Evolutionary conservation across 2,113 vertebrate species (phyloP).

Genomic region (Theristicus caerulescens): DNA sequence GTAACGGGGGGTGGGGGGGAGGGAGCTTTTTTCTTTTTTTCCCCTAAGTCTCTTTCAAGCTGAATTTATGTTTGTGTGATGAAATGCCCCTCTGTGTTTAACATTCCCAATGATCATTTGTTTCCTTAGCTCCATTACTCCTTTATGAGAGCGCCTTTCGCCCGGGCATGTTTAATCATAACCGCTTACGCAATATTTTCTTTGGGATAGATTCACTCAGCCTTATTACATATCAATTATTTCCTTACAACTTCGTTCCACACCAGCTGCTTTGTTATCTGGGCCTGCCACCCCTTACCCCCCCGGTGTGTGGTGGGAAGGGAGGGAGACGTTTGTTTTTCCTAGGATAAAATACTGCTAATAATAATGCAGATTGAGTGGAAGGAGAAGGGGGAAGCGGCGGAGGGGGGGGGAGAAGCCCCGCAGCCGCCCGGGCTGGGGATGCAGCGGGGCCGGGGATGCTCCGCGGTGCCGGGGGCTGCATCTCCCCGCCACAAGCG

Average conservation of each 20-base stretch:
- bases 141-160: slow-evolving; percentile 59
- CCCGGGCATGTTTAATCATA: slow-evolving; percentile 65
- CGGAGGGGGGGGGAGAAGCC: not conserved
- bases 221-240: slow-evolving; percentile 68
- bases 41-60: slow-evolving; percentile 43
- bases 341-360: slow-evolving; percentile 53
- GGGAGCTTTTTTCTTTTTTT: not conserved
- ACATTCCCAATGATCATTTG: slow-evolving; percentile 66
- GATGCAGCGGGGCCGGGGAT: not conserved
- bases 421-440: not conserved
- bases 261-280: slow-evolving; percentile 71
- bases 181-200: slow-evolving; percentile 75
- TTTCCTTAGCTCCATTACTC: slow-evolving; percentile 65
- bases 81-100: slow-evolving; percentile 70
- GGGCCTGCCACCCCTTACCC: slow-evolving; percentile 25
- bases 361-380: slow-evolving; percentile 39
- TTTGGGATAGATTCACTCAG: slow-evolving; percentile 70
- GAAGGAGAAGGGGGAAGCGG: not conserved
- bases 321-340: slow-evolving; percentile 60
- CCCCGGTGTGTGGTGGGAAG: slow-evolving; percentile 10
- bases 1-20: not conserved
- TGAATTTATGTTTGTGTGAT: slow-evolving; percentile 67
- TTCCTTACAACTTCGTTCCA: slow-evolving; percentile 58
- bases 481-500: not conserved
- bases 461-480: not conserved